Evolutionary conservation across 2,888 invertebrate species (phyloP).

Genomic region (Bellardia bayeri): DNA sequence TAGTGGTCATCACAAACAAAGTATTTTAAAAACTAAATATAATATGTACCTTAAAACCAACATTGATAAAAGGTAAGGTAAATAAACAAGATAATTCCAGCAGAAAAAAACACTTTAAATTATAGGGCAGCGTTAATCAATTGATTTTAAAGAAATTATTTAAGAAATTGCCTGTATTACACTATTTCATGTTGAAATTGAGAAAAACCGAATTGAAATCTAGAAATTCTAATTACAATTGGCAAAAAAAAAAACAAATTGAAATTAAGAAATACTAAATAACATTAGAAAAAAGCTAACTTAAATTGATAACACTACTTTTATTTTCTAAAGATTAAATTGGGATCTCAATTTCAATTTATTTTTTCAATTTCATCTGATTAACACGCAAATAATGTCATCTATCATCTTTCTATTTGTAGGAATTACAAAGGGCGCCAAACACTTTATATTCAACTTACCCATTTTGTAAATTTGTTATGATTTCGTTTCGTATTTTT

Average conservation of each 20-base stretch:
- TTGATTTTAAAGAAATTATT: not conserved
- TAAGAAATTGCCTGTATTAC: not conserved
- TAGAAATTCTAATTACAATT: no score
- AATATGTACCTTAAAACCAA: not conserved
- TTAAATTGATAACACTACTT: not conserved
- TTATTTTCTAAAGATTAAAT: no score
- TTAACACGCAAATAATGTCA: no score
- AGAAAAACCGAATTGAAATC: no score
- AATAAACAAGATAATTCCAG: not conserved
- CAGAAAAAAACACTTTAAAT: not conserved
- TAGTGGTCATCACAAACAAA: not conserved
- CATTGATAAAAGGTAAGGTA: not conserved
- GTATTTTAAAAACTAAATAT: not conserved
- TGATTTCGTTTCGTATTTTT: not conserved
- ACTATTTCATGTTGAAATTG: no score
- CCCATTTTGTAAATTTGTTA: conserved; percentile 25
- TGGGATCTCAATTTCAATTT: no score
- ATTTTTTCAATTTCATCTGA: no score
- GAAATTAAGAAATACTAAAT: no score
- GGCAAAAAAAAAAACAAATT: no score
- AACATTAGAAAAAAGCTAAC: not conserved
- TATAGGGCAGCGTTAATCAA: not conserved
- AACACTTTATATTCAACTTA: conserved; percentile 23
- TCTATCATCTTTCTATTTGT: no score
- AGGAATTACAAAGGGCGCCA: conserved; percentile 17